These are phyloP conservation scores for Leptinotarsa juncta DNA, from an alignment of 2,888 invertebrate species.

Conservation along the genomic window DNA sequence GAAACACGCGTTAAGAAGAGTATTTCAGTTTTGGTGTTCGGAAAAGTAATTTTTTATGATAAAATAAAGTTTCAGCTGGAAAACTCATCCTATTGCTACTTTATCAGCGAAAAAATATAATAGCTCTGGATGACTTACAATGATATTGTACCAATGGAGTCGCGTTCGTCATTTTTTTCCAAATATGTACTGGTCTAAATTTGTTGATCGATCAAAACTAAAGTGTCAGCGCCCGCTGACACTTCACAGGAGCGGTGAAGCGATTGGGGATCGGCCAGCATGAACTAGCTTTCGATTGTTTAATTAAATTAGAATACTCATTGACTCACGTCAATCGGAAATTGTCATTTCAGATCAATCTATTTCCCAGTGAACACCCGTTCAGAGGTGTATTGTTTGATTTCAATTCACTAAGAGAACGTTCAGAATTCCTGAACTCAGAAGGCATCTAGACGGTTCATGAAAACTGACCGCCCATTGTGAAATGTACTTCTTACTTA, in stretches of 20 bases:
- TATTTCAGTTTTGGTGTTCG: no score
- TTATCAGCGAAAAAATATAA: no score
- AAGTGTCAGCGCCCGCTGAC: neutral
- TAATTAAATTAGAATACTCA: constrained; percentile 31
- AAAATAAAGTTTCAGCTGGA: no score
- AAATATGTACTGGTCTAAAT: neutral
- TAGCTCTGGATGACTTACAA: no score
- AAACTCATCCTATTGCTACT: no score
- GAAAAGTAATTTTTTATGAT: no score
- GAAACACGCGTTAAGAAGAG: no score
- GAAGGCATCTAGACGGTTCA: no score
- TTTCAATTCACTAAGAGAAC: neutral
- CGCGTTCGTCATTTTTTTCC: neutral
- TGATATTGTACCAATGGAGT: no score
- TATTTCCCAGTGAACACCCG: neutral
- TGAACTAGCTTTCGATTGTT: constrained; percentile 28
- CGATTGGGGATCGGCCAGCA: constrained; percentile 24
- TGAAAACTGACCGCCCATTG: no score
- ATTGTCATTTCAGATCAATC: constrained; percentile 25
- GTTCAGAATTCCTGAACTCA: no score
- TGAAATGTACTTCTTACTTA: no score
- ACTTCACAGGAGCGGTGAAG: constrained; percentile 22
- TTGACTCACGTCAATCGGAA: constrained; percentile 25
- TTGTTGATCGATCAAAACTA: neutral
- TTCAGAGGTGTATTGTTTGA: neutral